Base-by-base conservation (phyloP, 2,797 vertebrate genomes). In the Molothrus aeneus region DNA sequence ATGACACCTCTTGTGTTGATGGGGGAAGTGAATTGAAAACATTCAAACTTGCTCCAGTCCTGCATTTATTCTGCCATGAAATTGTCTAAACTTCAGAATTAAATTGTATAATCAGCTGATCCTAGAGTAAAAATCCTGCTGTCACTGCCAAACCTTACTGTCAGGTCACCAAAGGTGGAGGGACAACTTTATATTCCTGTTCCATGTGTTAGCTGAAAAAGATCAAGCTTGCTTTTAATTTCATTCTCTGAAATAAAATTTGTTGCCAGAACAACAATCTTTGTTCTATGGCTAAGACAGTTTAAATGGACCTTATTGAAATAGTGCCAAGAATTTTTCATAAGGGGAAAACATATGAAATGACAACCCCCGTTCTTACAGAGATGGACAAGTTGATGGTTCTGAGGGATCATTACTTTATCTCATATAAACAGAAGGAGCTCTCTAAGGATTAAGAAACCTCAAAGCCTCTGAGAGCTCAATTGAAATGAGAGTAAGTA, bases 341-440 rank as follows among this genome's bases (percentile, higher is more conserved):
- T 21, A 38, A 8, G 20, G 65, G 4, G 17, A 8, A 40, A 68
- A 40, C 15, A 2, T 32, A 29, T 54, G 7, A 82, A 88, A 85
- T 63, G 0, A 47, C 40, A 54, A 50, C n/a, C 17, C 34, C 56
- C 66, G 22, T 50, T 75, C 32, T 50, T 72, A 54, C 24, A 68
- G n/a, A 73, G 43, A 73, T 66, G 40, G 68, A 66, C 63, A 80
- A 64, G 19, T 45, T 82, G 74, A 20, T 48, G 73, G 48, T 53
- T 63, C 57, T 80, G 48, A 22, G 25, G n/a, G 51, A 87, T 85
- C 74, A 73, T 24, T 88, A 13, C 20, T 82, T 90, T 94, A 89
- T 91, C 79, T 95, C 59, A 56, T 48, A 48, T 31, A 73, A 85
- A n/a, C 86, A 95, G 81, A 91, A 93, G 72, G 34, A 86, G 18